Base-by-base conservation (phyloP, 1,140 invertebrate genomes). In the Eumeta japonica region DNA sequence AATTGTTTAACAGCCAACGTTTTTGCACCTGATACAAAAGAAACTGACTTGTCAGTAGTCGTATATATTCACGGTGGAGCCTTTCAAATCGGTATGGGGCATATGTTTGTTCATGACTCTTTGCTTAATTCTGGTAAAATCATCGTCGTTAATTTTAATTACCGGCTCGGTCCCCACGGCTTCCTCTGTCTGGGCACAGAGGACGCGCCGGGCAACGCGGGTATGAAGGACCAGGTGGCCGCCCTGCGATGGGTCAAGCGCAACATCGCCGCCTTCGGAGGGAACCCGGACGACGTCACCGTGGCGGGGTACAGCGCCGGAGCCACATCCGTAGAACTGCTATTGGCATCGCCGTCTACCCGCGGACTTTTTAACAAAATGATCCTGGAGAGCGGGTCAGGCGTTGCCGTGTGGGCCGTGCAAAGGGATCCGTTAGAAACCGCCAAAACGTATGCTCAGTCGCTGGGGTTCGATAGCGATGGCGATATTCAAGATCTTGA, bases 1-100 rank as follows among this genome's bases (percentile, higher is more conserved):
- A 43, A 67, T 39, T 71, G 65, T 28, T 50, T 71, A 1, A 45
- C 63, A n/a, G 52, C 51, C 17, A 65, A 63, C 42, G 36, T 71
- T 4, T 71, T 49, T 35, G 53, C 53, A 3, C 63, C 62, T 7
- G 41, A 67, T 16, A 63, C 52, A 9, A 31, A 48, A 3, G 18
- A 53, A 12, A 53, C 50, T 10, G 55, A 62, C 5, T 28, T 67
- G 15, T 55, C 66, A 3, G 63, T 71, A 0, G 18, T 71, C 9
- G 58, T 67, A 13, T 46, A 47, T 15, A 46, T 65, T 4, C 59
- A 65, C 20, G 58, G 58, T 19, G 58, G 55, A 17, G 52, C 32
- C 16, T 61, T 39, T 15, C 20, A 47, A 32, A 5, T 51, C 3
- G 55, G 53, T 1, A 46, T 16, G 16, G 50, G 48, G 3, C 32